Percentiles rank a stretch among this genome's conserved stretches.
Conservation (phyloP, 2,797 vertebrate genomes). For the Oryzias sinensis region DNA sequence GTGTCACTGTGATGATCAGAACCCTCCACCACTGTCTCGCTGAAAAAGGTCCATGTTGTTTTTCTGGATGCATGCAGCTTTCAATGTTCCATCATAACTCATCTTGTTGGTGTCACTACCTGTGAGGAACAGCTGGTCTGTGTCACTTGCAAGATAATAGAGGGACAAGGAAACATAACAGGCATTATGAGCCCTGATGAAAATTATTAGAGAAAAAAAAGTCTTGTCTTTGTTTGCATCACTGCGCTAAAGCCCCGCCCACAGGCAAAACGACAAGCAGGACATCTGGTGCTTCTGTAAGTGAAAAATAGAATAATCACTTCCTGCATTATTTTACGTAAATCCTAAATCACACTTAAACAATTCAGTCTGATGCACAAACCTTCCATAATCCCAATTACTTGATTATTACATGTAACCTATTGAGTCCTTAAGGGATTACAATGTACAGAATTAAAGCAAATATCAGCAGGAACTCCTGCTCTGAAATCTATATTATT, state of each 20-base stretch:
- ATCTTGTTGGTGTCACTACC: constrained; percentile 8
- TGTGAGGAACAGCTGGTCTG: constrained; percentile 20
- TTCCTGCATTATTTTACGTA: background rate
- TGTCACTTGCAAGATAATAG: constrained; percentile 6
- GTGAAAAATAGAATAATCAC: constrained; percentile 20
- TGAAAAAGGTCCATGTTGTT: constrained; percentile 20
- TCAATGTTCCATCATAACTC: constrained; percentile 6
- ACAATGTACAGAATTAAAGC: constrained; percentile 6
- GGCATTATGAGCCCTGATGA: constrained; percentile 3
- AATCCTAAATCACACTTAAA: constrained; percentile 5
- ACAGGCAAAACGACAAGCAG: constrained; percentile 1
- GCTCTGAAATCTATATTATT: background rate
- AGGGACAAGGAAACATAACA: constrained; percentile 4
- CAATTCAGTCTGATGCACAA: constrained; percentile 1
- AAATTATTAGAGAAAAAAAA: constrained; percentile 10
- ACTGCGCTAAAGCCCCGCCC: background rate
- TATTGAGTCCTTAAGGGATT: background rate
- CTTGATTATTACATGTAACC: background rate
- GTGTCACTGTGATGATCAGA: constrained; percentile 36
- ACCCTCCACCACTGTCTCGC: constrained; percentile 14
- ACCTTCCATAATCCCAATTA: background rate
- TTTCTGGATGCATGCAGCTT: constrained; percentile 10
- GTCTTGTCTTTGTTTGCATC: background rate
- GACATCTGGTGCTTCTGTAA: constrained; percentile 38
- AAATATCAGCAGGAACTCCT: constrained; percentile 1